Evolutionary conservation across 2,888 invertebrate genomes (phyloP).

Genomic region (Azorinus chamasolen): DNA sequence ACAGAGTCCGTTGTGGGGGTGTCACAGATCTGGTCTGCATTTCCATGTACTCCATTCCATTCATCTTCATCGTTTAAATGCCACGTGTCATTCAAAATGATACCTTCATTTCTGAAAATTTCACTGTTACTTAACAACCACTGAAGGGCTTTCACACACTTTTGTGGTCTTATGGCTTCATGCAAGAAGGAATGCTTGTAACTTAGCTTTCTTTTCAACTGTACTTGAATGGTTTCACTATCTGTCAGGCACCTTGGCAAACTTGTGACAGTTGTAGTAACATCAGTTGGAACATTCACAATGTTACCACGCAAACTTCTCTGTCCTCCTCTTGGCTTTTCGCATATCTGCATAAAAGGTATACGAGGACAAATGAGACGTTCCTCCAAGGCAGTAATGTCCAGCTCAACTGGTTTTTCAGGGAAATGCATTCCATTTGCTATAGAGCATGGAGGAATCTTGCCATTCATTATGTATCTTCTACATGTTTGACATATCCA

Average conservation of each 20-base stretch:
- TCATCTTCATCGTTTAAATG: no score
- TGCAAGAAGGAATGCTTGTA: conserved; percentile 12
- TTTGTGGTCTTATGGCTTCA: conserved; percentile 8
- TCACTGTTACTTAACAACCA: conserved; percentile 4
- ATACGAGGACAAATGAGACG: conserved; percentile 5
- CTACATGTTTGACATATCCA: conserved; percentile 10
- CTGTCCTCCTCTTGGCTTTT: conserved; percentile 18
- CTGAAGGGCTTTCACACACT: conserved; percentile 9
- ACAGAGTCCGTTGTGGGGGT: no score
- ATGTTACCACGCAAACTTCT: conserved; percentile 7
- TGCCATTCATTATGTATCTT: neutral
- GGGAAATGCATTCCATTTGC: neutral
- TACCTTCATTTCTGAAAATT: no score
- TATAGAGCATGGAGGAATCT: neutral
- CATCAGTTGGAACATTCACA: conserved; percentile 27
- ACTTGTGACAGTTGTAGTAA: neutral
- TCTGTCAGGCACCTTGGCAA: conserved; percentile 18
- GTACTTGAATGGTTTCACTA: no score
- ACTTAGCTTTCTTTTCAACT: conserved; percentile 2
- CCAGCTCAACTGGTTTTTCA: neutral
- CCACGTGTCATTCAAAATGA: no score
- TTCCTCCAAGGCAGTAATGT: conserved; percentile 17
- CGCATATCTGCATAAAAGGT: conserved; percentile 17
- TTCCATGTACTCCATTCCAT: no score
- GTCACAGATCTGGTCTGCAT: no score